A percentile compares a stretch with the other conserved stretches of the same genome.
Conservation (phyloP, 2,797 vertebrate species). For the Sebastes iracundus region DNA sequence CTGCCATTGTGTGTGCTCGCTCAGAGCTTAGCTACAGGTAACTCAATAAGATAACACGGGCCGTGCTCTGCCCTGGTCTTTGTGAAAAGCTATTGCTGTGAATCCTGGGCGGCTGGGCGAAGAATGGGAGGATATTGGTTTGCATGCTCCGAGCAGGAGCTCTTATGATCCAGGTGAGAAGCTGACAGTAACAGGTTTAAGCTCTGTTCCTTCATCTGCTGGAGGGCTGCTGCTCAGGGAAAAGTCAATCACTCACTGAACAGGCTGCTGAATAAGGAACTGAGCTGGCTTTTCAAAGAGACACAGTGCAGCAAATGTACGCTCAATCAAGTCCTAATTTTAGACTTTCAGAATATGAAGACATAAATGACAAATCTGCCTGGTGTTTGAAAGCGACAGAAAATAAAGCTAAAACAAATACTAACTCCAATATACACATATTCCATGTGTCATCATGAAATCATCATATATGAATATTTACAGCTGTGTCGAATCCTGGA, state of each 20-base stretch:
- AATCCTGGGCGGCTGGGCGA: constrained; percentile 68
- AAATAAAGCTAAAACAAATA: constrained; percentile 47
- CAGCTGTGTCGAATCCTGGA: constrained; percentile 55
- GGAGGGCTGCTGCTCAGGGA: constrained; percentile 50
- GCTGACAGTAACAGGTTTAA: constrained; percentile 86
- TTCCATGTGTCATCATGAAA: constrained; percentile 55
- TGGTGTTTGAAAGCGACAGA: constrained; percentile 23
- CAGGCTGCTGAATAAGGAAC: constrained; percentile 64
- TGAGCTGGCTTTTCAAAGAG: constrained; percentile 54
- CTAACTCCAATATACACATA: background rate
- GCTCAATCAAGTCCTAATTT: constrained; percentile 41
- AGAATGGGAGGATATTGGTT: constrained; percentile 82
- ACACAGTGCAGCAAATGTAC: constrained; percentile 41
- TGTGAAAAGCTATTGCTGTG: constrained; percentile 69
- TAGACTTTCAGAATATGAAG: constrained; percentile 26
- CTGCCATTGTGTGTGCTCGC: constrained; percentile 79
- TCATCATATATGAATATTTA: constrained; percentile 57
- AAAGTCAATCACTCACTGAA: constrained; percentile 72
- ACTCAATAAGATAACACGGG: constrained; percentile 82
- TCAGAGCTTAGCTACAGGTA: constrained; percentile 84
- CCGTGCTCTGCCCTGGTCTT: constrained; percentile 71
- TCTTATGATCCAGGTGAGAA: constrained; percentile 86
- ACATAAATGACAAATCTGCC: constrained; percentile 30
- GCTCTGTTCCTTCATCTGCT: constrained; percentile 79
- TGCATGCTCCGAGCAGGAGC: constrained; percentile 75